Evolutionary conservation across 2,797 vertebrate species (phyloP), one percentile per base, ranked within the genome.

Genomic region (Danio choprae): DNA sequence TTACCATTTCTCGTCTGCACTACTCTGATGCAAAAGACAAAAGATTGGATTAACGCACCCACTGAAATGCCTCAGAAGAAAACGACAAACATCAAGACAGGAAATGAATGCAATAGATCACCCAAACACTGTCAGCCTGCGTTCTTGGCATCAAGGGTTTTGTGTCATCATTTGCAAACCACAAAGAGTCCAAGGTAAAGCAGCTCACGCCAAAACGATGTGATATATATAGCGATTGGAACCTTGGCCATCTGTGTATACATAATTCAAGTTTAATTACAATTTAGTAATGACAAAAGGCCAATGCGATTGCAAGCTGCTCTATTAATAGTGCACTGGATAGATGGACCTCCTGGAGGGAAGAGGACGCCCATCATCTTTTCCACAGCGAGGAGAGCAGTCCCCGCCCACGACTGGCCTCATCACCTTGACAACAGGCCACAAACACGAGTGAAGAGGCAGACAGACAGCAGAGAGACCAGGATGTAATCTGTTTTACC

Each of bases 371-470:
- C 77, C 63, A 60, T 46, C 56, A 68, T 74, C 73, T 62, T 82
- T 84, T 80, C 64, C 81, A 74, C 80, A 51, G 85, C 75, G 84
- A 73, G 10, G 59, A 80, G 80, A 44, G 69, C 51, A 64, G 72
- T 59, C 80, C 79, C 81, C 82, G 84, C 84, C 86, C 83, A 87
- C 88, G 65, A 83, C 87, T 83, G 83, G 81, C 77, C 83, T 81
- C 29, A 84, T 89, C 88, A 86, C 88, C 86, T 83, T 90, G 89
- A 92, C 88, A 43, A 91, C 89, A 81, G 78, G 83, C 86, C 88
- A 86, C 87, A 88, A 89, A 91, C 90, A 90, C 36, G 11, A 72
- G 46, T 89, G 89, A 90, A 86, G 73, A 80, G 48, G 58, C 72
- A 80, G 65, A 76, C 72, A 71, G 82, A 81, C 76, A 62, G 58